phyloP scores from a whole-genome alignment of 2,888 invertebrate species.

The Athalia circularis region DNA sequence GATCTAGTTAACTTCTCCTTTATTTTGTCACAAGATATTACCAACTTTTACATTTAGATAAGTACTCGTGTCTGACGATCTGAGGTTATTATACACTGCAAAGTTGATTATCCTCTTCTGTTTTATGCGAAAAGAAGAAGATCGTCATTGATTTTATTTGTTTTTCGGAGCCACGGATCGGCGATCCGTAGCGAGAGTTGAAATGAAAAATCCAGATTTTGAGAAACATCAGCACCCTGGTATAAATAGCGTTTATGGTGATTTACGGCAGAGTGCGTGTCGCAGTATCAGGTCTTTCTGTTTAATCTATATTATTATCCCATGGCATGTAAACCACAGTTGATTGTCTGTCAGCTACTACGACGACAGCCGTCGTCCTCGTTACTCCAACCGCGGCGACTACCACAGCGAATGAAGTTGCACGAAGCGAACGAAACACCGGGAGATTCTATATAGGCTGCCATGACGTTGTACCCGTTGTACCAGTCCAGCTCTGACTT shows the following conservation, averaged over 20 bases:
- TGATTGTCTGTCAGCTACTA: constrained; percentile 43
- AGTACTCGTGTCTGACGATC: no score
- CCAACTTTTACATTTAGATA: no score
- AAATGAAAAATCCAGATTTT: neutral
- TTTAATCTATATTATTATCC: constrained; percentile 42
- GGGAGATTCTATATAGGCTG: no score
- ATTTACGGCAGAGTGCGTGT: constrained; percentile 36
- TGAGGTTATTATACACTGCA: no score
- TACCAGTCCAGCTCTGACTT: constrained; percentile 20
- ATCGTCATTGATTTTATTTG: no score
- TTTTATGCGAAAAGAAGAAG: no score
- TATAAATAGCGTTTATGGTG: constrained; percentile 12
- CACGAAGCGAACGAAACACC: constrained; percentile 22
- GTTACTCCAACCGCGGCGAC: neutral
- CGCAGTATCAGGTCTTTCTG: constrained; percentile 37
- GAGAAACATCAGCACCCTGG: neutral
- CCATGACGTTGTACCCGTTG: constrained; percentile 7
- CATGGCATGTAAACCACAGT: constrained; percentile 36
- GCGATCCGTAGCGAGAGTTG: no score
- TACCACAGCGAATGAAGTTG: neutral
- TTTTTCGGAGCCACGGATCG: no score
- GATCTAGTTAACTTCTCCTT: no score
- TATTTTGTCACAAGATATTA: no score
- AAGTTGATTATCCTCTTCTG: no score
- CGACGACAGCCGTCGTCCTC: constrained; percentile 34